Base-by-base conservation (phyloP, 2,888 invertebrate genomes). In the Yponomeuta sedellus region DNA sequence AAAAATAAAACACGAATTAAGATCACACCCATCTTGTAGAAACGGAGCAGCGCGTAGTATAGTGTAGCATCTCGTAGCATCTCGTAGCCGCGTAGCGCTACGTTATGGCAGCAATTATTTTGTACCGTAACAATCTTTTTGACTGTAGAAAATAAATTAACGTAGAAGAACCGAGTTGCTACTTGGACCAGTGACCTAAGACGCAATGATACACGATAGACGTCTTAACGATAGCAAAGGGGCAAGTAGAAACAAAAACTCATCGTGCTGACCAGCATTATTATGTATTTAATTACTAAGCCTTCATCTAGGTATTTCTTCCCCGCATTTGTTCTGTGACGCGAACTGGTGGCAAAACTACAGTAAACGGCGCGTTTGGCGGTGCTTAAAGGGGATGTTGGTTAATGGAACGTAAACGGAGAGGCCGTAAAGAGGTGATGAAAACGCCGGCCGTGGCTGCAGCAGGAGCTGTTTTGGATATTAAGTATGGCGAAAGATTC, bases 361-460 rank as follows among this genome's bases (percentile, higher is more conserved):
- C 44, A 16, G 12, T 52, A 52, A 52, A 16, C 44, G 44, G 2
- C 16, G 16, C 44, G 44, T 52, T 52, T 52, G 44, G 44, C 44
- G 44, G 44, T 16, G 44, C 44, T 52, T 52, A 52, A 52, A 52
- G 44, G 16, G 44, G 44, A 12, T 52, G 16, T 52, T 52, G 12
- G 44, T 52, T 52, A 52, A 52, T 52, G 44, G 44, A 52, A 52
- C 44, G 44, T 52, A 52, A 52, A 52, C 44, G 44, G 44, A 52
- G 44, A 52, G 44, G 44, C 44, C 16, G 16, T 52, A 52, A 52
- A 52, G 44, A 52, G 44, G 44, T 52, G 44, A 52, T 52, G 44
- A 52, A 52, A 52, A 52, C 8, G 4, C 44, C 16, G 16, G 44
- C 44, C 12, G 12, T 2, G 44, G 12, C 44, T 12, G 16, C 44